phyloP scores from a whole-genome alignment of 35 echinoderm and acorn worm species.

The Apostichopus parvimensis region DNA sequence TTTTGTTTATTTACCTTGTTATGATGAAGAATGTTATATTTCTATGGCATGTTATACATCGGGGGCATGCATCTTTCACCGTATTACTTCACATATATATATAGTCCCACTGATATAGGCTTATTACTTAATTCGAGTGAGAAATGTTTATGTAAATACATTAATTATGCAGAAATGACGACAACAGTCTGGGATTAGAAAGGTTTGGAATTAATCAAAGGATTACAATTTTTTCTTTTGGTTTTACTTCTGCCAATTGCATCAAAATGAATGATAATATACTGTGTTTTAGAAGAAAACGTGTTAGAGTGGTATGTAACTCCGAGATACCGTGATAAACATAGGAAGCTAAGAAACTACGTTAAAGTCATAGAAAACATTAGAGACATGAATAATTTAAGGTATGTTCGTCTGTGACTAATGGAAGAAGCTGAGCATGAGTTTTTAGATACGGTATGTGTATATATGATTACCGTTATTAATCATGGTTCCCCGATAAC shows the following conservation, averaged over 20 bases:
- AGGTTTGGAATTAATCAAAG: background rate
- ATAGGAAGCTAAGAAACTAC: background rate
- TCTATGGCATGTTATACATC: background rate
- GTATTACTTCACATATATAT: background rate
- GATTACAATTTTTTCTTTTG: too few species aligned
- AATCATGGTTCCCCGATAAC: constrained; percentile 9
- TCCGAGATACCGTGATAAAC: constrained; percentile 3
- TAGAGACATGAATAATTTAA: constrained; percentile 4
- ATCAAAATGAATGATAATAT: too few species aligned
- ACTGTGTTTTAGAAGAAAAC: background rate
- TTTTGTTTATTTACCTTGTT: constrained; percentile 19
- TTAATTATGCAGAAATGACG: constrained; percentile 41
- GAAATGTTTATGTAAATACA: constrained; percentile 52
- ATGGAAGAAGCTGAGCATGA: background rate
- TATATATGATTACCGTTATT: background rate
- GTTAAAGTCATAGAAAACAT: background rate
- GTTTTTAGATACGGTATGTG: background rate
- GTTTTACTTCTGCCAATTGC: too few species aligned
- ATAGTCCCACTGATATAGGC: constrained; percentile 38
- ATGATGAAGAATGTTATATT: constrained; percentile 22
- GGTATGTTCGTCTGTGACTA: background rate
- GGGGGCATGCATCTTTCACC: constrained; percentile 19
- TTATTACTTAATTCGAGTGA: constrained; percentile 35
- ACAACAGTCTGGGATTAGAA: background rate
- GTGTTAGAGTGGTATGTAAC: background rate